These are phyloP conservation scores for Paracanthobrama guichenoti DNA, from an alignment of 2,113 vertebrate species.

Conservation along the genomic window DNA sequence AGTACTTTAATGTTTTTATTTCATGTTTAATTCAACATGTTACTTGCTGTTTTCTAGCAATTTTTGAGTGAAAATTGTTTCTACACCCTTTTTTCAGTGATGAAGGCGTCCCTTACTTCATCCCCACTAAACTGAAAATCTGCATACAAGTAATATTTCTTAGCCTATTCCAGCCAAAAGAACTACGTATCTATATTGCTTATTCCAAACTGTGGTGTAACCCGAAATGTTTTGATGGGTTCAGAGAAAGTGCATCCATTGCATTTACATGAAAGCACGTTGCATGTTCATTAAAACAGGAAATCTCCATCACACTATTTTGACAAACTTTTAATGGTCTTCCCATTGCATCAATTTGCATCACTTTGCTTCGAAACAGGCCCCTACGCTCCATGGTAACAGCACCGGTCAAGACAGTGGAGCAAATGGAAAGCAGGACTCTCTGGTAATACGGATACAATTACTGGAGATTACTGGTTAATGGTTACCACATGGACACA, in stretches of 20 bases:
- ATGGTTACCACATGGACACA: conserved; percentile 88
- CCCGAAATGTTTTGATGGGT: conserved; percentile 45
- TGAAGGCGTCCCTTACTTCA: background rate
- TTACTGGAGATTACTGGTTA: conserved; percentile 86
- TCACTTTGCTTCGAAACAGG: conserved; percentile 49
- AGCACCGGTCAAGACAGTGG: conserved; percentile 82
- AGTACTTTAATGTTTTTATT: too few species aligned
- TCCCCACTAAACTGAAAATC: background rate
- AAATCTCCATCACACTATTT: conserved; percentile 75
- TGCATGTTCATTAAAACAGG: conserved; percentile 51
- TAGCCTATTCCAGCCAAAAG: background rate
- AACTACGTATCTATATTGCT: background rate
- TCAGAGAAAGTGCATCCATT: conserved; percentile 53
- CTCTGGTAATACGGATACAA: conserved; percentile 87
- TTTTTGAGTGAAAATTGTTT: too few species aligned
- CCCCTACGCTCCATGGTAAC: conserved; percentile 65
- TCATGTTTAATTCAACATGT: too few species aligned
- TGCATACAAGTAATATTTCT: background rate
- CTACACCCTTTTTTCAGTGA: too few species aligned
- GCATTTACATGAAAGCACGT: conserved; percentile 27
- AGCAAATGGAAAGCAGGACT: conserved; percentile 87
- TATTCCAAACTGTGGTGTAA: conserved; percentile 5
- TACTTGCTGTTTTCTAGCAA: too few species aligned
- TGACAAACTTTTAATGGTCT: conserved; percentile 88
- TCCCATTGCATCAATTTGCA: conserved; percentile 82